Base-by-base conservation (phyloP, 1,140 invertebrate species). In the Choristoneura fumiferana region DNA sequence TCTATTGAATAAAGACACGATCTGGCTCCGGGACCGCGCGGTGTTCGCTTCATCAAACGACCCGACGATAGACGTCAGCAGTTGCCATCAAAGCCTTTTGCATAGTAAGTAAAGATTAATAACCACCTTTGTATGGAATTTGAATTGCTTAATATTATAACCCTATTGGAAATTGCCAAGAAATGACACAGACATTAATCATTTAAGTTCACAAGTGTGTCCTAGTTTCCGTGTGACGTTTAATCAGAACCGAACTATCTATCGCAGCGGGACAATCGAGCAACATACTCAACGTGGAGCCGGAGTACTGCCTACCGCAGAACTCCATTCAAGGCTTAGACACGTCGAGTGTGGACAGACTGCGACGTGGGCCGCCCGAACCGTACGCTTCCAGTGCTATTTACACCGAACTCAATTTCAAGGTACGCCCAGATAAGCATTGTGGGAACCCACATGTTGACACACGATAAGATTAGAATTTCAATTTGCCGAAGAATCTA, bases 321-420 rank as follows among this genome's bases (percentile, higher is more conserved):
- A 89, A 89, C 60, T 89, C 85, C 18, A 84, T 89, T 59, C 85
- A 84, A 66, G 79, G 78, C 49, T 67, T 89, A 73, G 84, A 89
- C 59, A 67, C 75, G 15, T 81, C 82, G 14, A 89, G 86, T 63
- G 84, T 86, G 12, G 86, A 89, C 58, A 76, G 86, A 74, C 71
- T 89, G 54, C 74, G 83, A 33, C 74, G 84, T 33, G 75, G 73
- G 43, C 84, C 82, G 55, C 84, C 81, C 54, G 86, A 89, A 68
- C 86, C 86, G 33, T 89, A 89, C 66, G 86, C 86, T 10, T 89
- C 85, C 40, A 89, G 71, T 57, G 85, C 85, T 74, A 89, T 89
- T 84, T 89, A 89, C 80, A 89, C 85, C 58, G 85, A 89, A 78
- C 84, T 89, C 67, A 84, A 84, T 70, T 86, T 82, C 71, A 82